phyloP scores from a whole-genome alignment of 2,113 vertebrate genomes.

The Lagopus muta region DNA sequence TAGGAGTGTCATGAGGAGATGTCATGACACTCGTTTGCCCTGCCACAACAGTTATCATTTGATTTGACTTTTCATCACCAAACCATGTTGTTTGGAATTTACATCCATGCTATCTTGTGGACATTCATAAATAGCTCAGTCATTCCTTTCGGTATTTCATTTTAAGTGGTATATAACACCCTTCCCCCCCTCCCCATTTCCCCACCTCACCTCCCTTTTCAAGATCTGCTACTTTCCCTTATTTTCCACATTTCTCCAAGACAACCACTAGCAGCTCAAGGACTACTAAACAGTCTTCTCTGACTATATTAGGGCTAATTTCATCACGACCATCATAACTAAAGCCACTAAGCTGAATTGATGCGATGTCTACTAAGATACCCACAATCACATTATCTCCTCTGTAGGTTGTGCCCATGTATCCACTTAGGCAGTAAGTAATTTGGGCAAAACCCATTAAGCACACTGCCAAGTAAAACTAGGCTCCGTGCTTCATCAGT shows the following conservation, averaged over 20 bases:
- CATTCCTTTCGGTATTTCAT: background rate
- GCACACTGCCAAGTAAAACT: background rate
- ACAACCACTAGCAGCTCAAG: background rate
- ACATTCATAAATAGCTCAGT: background rate
- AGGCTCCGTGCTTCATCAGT: background rate
- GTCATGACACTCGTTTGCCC: background rate
- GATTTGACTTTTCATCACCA: background rate
- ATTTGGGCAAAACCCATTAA: background rate
- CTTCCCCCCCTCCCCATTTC: background rate
- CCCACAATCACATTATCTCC: background rate
- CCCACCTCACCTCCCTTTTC: background rate
- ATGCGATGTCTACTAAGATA: background rate
- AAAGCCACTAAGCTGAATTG: background rate
- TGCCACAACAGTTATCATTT: background rate
- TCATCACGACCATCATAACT: background rate
- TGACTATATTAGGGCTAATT: background rate
- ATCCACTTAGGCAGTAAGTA: background rate
- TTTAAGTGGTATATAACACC: background rate
- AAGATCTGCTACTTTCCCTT: background rate
- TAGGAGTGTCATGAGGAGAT: background rate
- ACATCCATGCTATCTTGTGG: background rate
- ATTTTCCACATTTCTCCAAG: background rate
- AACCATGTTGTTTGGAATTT: background rate
- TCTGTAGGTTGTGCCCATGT: background rate
- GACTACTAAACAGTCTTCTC: background rate